phyloP scores from a whole-genome alignment of 2,113 vertebrate genomes.

The Diadophis punctatus region DNA sequence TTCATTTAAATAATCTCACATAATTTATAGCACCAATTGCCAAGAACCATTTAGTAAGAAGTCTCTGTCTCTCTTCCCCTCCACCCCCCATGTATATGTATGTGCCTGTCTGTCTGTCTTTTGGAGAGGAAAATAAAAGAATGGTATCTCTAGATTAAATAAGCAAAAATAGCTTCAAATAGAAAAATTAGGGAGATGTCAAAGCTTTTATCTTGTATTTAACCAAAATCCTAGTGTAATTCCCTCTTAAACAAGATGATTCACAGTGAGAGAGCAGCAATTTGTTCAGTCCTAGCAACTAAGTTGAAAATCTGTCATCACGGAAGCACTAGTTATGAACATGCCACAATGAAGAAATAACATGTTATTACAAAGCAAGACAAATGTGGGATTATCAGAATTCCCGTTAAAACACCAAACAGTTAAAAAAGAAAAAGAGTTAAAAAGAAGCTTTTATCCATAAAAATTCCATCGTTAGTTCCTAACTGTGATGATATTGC shows the following conservation, averaged over 20 bases:
- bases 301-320: background rate
- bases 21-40: slow-evolving; percentile 38
- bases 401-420: background rate
- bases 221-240: slow-evolving; percentile 43
- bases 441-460: background rate
- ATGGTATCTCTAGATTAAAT: background rate
- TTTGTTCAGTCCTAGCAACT: background rate
- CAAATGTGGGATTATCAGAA: background rate
- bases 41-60: slow-evolving; percentile 1
- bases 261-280: background rate
- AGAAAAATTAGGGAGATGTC: slow-evolving; percentile 45
- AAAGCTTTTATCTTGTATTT: slow-evolving; percentile 31
- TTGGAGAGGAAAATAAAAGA: background rate
- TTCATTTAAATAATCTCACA: slow-evolving; percentile 31
- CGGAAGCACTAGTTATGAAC: background rate
- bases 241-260: slow-evolving; percentile 52
- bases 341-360: background rate
- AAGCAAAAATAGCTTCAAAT: slow-evolving; percentile 59
- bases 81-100: background rate
- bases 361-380: background rate
- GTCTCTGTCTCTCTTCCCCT: background rate
- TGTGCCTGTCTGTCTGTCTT: background rate
- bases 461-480: background rate
- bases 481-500: background rate
- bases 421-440: background rate